Evolutionary conservation across 2,797 vertebrate genomes (phyloP), one percentile per base, ranked within the genome.

Genomic region (Falco cherrug): DNA sequence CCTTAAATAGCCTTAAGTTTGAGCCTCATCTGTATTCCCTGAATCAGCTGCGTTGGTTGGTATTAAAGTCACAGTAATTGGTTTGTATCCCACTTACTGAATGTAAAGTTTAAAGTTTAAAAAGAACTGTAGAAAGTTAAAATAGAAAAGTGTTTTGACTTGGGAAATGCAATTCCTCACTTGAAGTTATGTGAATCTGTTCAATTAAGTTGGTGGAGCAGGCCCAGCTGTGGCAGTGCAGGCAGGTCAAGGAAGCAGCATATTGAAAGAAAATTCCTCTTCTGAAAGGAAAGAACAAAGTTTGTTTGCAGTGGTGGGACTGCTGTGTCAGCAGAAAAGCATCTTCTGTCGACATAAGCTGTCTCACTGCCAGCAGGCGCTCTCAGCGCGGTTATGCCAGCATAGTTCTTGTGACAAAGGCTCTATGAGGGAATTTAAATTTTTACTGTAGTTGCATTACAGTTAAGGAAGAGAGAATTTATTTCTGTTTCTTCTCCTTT

Each of bases 251-350:
- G 81, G 63, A 93, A 88, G 37, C 50, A 77, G 43, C 37, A 28
- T 43, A 41, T 3, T 87, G 71, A 61, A 79, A 73, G 45, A 71
- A 89, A 75, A 87, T 35, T 73, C 60, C 37, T 25, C 28, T 45
- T 77, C 31, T 87, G 81, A 75, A 91, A 85, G 74, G 45, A 35
- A 61, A 39, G 50, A 90, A 50, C 45, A n/a, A 75, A 90, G 54
- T 94, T 88, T 69, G 31, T 81, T 94, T 93, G 80, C 93, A 86
- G 45, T 56, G 24, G 47, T 87, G 60, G 63, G 51, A 11, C 84
- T 73, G 67, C 63, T 45, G 0, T 59, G 77, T 97, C 95, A 96
- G 95, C 92, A 83, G 90, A 70, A 92, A 74, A 81, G 60, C 86
- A 29, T 90, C 70, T 82, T 90, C 84, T 94, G 90, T 93, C 5